Conservation (phyloP, 2,888 invertebrate species). For the Spodoptera picta region DNA sequence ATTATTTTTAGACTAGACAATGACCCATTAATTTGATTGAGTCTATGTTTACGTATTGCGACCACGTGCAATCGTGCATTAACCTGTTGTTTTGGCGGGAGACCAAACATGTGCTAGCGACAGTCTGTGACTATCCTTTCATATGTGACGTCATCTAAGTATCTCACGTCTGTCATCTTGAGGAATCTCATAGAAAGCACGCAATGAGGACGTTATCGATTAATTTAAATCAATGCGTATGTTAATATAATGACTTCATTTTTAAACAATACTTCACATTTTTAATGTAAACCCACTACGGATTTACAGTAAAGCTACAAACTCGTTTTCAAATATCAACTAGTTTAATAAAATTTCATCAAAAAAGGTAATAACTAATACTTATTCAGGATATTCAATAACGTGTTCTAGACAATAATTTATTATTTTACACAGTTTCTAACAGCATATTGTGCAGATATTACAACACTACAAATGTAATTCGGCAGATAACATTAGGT, state of each 20-base stretch:
- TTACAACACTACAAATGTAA: constrained; percentile 19
- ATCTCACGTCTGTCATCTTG: background rate
- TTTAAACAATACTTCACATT: too few relatives aligned
- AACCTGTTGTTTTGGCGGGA: constrained; percentile 70
- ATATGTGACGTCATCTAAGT: constrained; percentile 7
- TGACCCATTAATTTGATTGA: constrained; percentile 52
- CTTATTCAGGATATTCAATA: too few relatives aligned
- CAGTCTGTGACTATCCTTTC: constrained; percentile 17
- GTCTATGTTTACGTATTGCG: constrained; percentile 32
- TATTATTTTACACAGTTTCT: too few relatives aligned
- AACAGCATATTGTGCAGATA: background rate
- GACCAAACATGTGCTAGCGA: constrained; percentile 68
- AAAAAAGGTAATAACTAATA: too few relatives aligned
- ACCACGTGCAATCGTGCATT: constrained; percentile 75
- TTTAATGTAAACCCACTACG: too few relatives aligned
- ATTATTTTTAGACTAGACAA: constrained; percentile 58
- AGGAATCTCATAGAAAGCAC: background rate
- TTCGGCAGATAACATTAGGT: constrained; percentile 1
- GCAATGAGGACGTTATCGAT: too few relatives aligned
- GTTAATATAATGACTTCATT: too few relatives aligned
- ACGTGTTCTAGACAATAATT: too few relatives aligned
- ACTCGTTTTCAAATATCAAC: too few relatives aligned
- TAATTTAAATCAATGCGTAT: too few relatives aligned
- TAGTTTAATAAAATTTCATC: too few relatives aligned
- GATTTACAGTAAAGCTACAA: too few relatives aligned